Evolutionary conservation across 2,888 invertebrate genomes (phyloP), one percentile per base, ranked within the genome.

Genomic region (Drosophila kuntzei): DNA sequence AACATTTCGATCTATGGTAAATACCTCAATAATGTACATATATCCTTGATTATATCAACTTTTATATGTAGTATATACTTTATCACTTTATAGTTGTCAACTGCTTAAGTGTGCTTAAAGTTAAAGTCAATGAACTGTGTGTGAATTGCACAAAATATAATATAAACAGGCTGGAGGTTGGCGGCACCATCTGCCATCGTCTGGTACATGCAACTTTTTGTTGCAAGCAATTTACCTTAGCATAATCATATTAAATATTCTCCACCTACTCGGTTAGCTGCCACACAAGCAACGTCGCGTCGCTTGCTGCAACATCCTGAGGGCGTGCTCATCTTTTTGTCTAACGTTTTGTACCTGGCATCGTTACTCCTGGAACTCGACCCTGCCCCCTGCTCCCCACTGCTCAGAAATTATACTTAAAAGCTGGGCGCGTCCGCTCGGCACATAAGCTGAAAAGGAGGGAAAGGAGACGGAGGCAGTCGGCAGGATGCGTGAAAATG

Each of bases 211-310:
- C 89, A 88, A 79, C 89, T 75, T 84, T 76, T 85, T 88, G 83
- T 85, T 89, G 88, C 85, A 87, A 85, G 85, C 89, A 88, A 85
- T 85, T 85, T 85, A 88, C 89, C 79, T 85, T 75, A 86, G 77
- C 85, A 85, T 85, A 85, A 85, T 85, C 85, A 85, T 85, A 89
- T 85, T 89, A 85, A 82, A 85, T 89, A 75, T 88, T 86, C 80
- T 85, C 89, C 85, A 79, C 85, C 89, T 62, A 75, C 71, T 62
- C 76, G 83, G 47, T 85, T 85, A 87, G 78, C 58, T 51, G 54
- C 54, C 55, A 61, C 25, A 53, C 32, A 49, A 0, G 37, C 41
- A 41, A 16, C 29, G 25, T 37, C 53, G 27, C 18, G 27, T 2
- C 12, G 53, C 25, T 16, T 37, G 61, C 47, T 68, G 63, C 66